A percentile compares a stretch with the other conserved stretches of the same genome.
Conservation (phyloP, 2,113 vertebrate genomes). For the Indicator maculatus region DNA sequence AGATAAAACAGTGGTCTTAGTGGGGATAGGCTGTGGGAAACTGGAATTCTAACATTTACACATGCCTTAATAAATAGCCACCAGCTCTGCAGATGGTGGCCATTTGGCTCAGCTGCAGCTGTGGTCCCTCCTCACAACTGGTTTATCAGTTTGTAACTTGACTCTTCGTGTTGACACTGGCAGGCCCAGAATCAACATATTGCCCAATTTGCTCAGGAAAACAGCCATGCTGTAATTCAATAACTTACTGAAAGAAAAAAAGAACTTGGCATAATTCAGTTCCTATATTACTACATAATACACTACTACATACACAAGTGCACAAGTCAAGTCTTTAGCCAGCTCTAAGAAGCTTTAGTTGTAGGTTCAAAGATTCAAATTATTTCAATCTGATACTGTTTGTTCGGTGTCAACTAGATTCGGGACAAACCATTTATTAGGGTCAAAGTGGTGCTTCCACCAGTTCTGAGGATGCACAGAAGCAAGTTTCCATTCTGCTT, state of each 20-base stretch:
- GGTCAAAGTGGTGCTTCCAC: neutral
- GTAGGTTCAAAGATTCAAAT: neutral
- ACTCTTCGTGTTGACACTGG: no score
- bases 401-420: neutral
- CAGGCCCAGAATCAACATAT: no score
- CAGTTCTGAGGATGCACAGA: neutral
- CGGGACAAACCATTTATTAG: neutral
- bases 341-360: neutral
- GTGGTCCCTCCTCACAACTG: no score
- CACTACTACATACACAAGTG: neutral
- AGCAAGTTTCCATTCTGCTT: neutral
- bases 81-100: no score
- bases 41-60: no score
- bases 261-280: conserved; percentile 6
- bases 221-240: conserved; percentile 19
- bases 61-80: no score
- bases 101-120: no score
- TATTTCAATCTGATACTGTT: neutral
- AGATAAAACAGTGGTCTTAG: no score
- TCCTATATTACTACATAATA: neutral
- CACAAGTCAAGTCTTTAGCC: neutral
- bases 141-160: no score
- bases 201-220: no score
- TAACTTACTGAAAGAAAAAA: conserved; percentile 53
- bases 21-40: no score